A percentile compares a stretch with the other conserved stretches of the same genome.
phyloP scores from a whole-genome alignment of 2,888 invertebrate genomes.

The Sialis fuliginosa region DNA sequence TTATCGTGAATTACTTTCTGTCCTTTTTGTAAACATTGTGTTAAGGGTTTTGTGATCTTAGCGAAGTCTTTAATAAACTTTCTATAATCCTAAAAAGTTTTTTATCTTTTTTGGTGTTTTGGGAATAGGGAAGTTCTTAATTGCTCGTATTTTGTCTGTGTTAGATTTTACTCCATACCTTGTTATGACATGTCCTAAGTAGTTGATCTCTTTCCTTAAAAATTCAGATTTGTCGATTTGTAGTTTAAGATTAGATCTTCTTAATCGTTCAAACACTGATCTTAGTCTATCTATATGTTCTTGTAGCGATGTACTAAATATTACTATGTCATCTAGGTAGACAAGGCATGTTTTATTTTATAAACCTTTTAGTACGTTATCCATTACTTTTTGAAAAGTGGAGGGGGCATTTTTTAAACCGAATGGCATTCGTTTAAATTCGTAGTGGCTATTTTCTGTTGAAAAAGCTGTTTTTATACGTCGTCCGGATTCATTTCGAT shows the following conservation, averaged over 20 bases:
- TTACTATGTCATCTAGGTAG: constrained; percentile 14
- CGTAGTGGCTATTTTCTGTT: constrained; percentile 14
- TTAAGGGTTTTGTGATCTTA: not conserved
- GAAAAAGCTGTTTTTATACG: constrained; percentile 16
- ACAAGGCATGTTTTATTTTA: constrained; percentile 12
- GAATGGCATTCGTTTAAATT: constrained; percentile 17
- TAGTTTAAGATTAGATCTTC: not conserved
- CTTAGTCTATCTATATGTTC: too few species aligned
- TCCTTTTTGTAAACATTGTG: not conserved
- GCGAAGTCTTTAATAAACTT: too few species aligned
- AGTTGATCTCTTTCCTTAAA: not conserved
- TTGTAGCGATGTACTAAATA: too few species aligned
- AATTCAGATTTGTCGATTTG: too few species aligned
- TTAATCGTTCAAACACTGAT: too few species aligned
- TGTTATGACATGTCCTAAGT: constrained; percentile 1
- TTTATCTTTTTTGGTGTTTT: not conserved
- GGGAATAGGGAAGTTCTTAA: constrained; percentile 1
- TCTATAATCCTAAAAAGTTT: constrained; percentile 1
- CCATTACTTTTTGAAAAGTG: constrained; percentile 18
- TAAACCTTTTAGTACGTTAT: constrained; percentile 13
- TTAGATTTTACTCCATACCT: not conserved
- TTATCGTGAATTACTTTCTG: not conserved
- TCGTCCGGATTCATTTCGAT: not conserved
- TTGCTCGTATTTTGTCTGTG: not conserved
- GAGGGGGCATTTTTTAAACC: constrained; percentile 15